These are phyloP conservation scores for Heterotis niloticus DNA, from an alignment of 2,113 vertebrate genomes.

Conservation along the genomic window DNA sequence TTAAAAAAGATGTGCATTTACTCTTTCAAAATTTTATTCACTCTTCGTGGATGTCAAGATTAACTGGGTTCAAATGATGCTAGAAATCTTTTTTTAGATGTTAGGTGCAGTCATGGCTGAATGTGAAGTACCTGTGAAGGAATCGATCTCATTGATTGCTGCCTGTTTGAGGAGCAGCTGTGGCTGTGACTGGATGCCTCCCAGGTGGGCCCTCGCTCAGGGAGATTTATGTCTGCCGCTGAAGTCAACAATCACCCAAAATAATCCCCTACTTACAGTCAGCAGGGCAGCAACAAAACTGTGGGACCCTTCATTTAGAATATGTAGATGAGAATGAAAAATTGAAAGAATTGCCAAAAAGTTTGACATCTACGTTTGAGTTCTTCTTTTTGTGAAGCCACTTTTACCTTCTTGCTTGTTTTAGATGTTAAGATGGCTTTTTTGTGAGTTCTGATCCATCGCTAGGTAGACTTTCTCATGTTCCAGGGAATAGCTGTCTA, in stretches of 20 bases:
- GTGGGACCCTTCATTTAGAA: slow-evolving; percentile 37
- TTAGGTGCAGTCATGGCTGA: slow-evolving; percentile 41
- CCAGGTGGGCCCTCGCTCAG: slow-evolving; percentile 40
- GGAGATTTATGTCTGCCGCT: slow-evolving; percentile 43
- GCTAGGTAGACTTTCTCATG: too few relatives aligned
- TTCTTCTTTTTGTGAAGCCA: too few relatives aligned
- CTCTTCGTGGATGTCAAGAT: slow-evolving; percentile 39
- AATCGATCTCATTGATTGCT: slow-evolving; percentile 53
- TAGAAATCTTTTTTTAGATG: slow-evolving; percentile 42
- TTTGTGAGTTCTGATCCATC: too few relatives aligned
- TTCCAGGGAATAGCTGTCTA: too few relatives aligned
- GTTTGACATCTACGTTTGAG: too few relatives aligned
- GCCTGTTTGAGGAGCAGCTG: slow-evolving; percentile 23
- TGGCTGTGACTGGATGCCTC: slow-evolving; percentile 36
- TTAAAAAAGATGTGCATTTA: neutral
- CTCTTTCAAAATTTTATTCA: neutral
- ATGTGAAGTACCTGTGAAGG: slow-evolving; percentile 48
- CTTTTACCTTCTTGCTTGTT: too few relatives aligned
- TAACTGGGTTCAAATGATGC: slow-evolving; percentile 49
- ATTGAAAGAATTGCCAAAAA: neutral
- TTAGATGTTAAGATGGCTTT: too few relatives aligned
- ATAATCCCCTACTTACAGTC: slow-evolving; percentile 49
- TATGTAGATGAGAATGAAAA: neutral
- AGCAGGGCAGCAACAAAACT: slow-evolving; percentile 43
- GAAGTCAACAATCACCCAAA: neutral